These are phyloP conservation scores for Nyctalus aviator DNA, from an alignment of 2,797 vertebrate genomes.

Conservation along the genomic window DNA sequence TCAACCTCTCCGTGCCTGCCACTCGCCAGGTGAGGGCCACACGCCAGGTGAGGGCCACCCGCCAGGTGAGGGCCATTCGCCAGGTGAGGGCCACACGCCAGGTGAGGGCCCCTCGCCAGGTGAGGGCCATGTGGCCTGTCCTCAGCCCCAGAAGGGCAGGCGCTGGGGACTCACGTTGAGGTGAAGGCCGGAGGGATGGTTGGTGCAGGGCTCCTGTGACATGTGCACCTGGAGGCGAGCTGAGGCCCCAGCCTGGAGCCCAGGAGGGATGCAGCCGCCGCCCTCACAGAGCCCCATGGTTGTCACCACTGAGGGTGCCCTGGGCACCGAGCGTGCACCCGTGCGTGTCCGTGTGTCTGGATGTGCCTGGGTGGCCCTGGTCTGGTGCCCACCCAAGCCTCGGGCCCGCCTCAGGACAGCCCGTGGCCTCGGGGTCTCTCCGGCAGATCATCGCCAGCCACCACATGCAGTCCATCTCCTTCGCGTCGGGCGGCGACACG, in stretches of 20 bases:
- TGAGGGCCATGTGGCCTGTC: slow-evolving; percentile 72
- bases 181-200: not conserved
- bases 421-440: slow-evolving; percentile 49
- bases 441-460: slow-evolving; percentile 96
- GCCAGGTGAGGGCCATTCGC: slow-evolving; percentile 90
- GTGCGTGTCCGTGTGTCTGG: not conserved
- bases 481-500: slow-evolving; percentile 96
- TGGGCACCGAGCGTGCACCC: not conserved
- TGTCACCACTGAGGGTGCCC: not conserved
- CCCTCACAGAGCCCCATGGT: too few relatives aligned
- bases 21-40: slow-evolving; percentile 95
- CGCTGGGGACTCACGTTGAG: not conserved
- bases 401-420: not conserved
- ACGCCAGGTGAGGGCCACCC: too few relatives aligned
- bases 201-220: not conserved
- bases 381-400: not conserved
- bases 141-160: not conserved
- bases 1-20: slow-evolving; percentile 95
- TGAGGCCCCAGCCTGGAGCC: not conserved
- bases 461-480: slow-evolving; percentile 99
- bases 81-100: too few relatives aligned
- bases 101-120: slow-evolving; percentile 96
- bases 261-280: not conserved
- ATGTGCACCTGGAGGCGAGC: fast-evolving
- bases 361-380: too few relatives aligned